A percentile compares a stretch with the other conserved stretches of the same genome.
Conservation (phyloP, 2,113 vertebrate genomes). For the Apodemus speciosus region DNA sequence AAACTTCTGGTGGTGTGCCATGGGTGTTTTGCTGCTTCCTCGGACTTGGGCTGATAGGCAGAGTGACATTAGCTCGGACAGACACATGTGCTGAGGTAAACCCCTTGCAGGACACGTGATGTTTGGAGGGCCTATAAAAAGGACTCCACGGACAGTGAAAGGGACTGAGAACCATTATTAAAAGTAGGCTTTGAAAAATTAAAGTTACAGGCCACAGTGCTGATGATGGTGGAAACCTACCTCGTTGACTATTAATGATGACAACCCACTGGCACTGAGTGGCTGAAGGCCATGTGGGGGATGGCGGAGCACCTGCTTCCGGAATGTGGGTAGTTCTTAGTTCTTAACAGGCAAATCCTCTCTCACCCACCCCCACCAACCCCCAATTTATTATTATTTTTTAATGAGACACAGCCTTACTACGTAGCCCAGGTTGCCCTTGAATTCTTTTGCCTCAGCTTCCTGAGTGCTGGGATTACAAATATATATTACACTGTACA, state of each 20-base stretch:
- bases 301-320: not conserved
- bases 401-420: not conserved
- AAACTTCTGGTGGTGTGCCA: too few species aligned
- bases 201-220: too few species aligned
- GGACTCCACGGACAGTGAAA: too few species aligned
- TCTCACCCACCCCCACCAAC: not conserved
- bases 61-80: too few species aligned
- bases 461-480: not conserved
- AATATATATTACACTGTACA: not conserved
- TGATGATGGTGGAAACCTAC: not conserved
- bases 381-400: not conserved
- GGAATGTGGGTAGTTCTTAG: not conserved
- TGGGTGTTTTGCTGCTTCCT: too few species aligned
- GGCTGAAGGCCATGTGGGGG: not conserved
- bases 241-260: not conserved
- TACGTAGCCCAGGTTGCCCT: not conserved
- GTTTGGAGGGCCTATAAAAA: too few species aligned
- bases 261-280: not conserved
- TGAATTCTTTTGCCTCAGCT: not conserved
- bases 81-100: too few species aligned
- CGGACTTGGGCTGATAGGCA: too few species aligned
- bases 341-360: not conserved
- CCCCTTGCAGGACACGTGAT: too few species aligned
- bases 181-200: too few species aligned
- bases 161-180: too few species aligned